Evolutionary conservation across 2,113 vertebrate genomes (phyloP), one percentile per base, ranked within the genome.

Genomic region (Bothrops jararaca): DNA sequence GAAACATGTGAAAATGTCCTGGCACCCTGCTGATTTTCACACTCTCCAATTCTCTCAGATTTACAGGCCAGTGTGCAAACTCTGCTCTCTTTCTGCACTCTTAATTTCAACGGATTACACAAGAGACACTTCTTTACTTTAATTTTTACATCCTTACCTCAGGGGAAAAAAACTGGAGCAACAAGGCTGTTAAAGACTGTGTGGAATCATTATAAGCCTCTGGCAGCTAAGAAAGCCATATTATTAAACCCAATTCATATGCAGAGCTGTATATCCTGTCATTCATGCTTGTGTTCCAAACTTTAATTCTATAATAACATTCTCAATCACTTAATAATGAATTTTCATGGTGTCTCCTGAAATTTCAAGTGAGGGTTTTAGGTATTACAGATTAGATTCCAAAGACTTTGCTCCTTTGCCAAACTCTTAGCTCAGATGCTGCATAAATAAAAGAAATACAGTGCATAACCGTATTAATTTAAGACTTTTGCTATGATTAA

Each of bases 291-390:
- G 39, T 34, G 22, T 90, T 90, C 56, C 18, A 58, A 85, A 86
- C 89, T 89, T 92, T 92, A 85, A 92, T 86, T 92, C 88, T 89
- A 58, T 92, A 92, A 60, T 92, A 89, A 92, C 69, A 60, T 89
- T 92, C 20, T 89, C 69, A 57, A 23, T 85, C 54, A 85, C 29
- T 34, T 88, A 69, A 88, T 92, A 89, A 89, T 58, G 88, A 85
- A 89, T 56, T 50, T 58, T 92, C 39, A 93, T 86, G 64, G 85
- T 24, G 12, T 60, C 89, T 93, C 80, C 80, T 60, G 56, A 93
- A 93, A 93, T 90, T 64, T 57, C 80, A 53, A 86, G 92, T 85
- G 11, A 53, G 23, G 45, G n/a, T 50, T 92, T 89, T 92, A 74
- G 86, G 60, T 90, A 90, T 86, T 80, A 89, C 57, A 74, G 45